Conservation (phyloP, 1,140 invertebrate species). For the Elysia chlorotica region DNA sequence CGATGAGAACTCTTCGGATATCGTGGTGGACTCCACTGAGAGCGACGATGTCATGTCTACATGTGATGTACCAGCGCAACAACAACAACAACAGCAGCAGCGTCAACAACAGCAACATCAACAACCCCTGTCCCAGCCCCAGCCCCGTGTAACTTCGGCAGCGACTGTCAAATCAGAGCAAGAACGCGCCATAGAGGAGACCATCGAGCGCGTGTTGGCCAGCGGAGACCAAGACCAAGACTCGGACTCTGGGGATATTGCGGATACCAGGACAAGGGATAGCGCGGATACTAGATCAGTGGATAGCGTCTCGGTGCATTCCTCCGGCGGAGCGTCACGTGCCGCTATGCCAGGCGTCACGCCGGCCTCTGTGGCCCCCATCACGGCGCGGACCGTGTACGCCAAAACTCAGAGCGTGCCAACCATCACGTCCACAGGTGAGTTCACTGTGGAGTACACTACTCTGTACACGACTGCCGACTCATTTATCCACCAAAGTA, state of each 20-base stretch:
- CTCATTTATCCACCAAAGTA: no score
- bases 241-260: no score
- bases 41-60: neutral
- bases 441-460: no score
- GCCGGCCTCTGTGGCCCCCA: neutral
- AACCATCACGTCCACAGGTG: conserved; percentile 1
- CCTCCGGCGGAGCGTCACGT: neutral
- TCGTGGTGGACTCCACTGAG: conserved; percentile 20
- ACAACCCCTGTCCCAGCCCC: no score
- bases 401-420: conserved; percentile 6
- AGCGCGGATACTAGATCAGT: no score
- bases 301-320: no score
- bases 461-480: no score
- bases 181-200: conserved; percentile 6
- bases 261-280: no score
- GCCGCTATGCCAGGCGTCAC: neutral
- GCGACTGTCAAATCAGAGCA: neutral
- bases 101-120: no score
- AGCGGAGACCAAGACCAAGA: no score
- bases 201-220: neutral
- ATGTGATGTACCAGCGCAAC: no score
- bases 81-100: no score
- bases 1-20: conserved; percentile 4
- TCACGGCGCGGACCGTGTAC: conserved; percentile 3
- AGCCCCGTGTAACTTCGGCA: neutral